phyloP scores from a whole-genome alignment of 1,140 invertebrate species.

The Coboldia fuscipes region DNA sequence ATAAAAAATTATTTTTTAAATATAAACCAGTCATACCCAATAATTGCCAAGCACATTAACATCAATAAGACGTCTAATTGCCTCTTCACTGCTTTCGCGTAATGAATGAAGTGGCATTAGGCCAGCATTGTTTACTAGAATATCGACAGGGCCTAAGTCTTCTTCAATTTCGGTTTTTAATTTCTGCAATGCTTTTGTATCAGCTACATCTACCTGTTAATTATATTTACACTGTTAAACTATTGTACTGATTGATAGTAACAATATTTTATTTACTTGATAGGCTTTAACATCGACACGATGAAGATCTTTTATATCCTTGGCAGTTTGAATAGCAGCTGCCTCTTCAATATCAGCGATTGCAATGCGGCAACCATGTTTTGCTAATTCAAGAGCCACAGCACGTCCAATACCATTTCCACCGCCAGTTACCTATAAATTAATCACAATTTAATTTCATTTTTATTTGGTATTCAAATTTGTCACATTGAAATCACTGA shows the following conservation, averaged over 20 bases:
- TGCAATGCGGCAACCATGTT: constrained; percentile 16
- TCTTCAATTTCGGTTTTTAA: constrained; percentile 17
- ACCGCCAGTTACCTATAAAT: constrained; percentile 18
- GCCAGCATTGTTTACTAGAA: constrained; percentile 18
- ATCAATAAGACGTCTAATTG: neutral
- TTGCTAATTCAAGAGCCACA: constrained; percentile 15
- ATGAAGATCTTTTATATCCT: constrained; percentile 12
- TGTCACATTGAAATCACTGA: no score
- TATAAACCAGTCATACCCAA: no score
- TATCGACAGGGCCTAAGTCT: constrained; percentile 19
- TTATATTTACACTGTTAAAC: no score
- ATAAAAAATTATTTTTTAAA: neutral
- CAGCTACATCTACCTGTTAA: constrained; percentile 17
- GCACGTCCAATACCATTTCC: constrained; percentile 19
- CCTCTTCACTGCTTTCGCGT: neutral
- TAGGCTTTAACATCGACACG: constrained; percentile 16
- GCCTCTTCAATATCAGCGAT: constrained; percentile 18
- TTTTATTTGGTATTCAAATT: no score
- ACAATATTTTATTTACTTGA: constrained; percentile 9
- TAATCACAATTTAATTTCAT: no score
- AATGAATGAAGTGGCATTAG: constrained; percentile 8
- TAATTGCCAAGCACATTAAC: neutral
- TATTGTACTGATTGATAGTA: no score
- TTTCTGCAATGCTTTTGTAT: constrained; percentile 14
- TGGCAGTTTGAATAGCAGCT: constrained; percentile 17